phyloP scores from a whole-genome alignment of 1,140 invertebrate genomes.

The Sminthurinus signatus region DNA sequence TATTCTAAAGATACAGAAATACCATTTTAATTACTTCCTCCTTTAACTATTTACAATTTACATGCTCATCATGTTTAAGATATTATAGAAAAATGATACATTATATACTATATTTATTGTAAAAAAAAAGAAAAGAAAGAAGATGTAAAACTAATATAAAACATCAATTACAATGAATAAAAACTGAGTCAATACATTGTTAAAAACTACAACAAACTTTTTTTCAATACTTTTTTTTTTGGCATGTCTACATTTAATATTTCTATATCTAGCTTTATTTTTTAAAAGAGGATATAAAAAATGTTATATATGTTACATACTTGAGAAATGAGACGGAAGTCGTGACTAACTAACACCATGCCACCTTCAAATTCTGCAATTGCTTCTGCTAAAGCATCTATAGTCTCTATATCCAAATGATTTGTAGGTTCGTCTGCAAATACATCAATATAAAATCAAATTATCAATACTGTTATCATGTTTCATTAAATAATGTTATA shows the following conservation, averaged over 20 bases:
- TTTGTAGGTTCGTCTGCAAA: slow-evolving; percentile 19
- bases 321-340: slow-evolving; percentile 97
- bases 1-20: no score
- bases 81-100: background rate
- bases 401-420: slow-evolving; percentile 92
- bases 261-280: slow-evolving; percentile 6
- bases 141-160: no score
- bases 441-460: background rate
- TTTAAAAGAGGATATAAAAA: slow-evolving; percentile 10
- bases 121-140: no score
- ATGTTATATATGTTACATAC: slow-evolving; percentile 58
- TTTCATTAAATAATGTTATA: background rate
- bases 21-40: no score
- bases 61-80: no score
- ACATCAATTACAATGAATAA: no score
- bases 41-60: no score
- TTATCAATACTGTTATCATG: background rate
- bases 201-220: no score
- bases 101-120: no score
- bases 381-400: slow-evolving; percentile 95
- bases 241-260: background rate
- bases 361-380: slow-evolving; percentile 97
- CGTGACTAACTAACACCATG: slow-evolving; percentile 94
- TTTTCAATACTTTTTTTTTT: no score
- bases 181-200: no score